Conservation (phyloP, 2,888 invertebrate species). For the Drosophila mettleri region DNA sequence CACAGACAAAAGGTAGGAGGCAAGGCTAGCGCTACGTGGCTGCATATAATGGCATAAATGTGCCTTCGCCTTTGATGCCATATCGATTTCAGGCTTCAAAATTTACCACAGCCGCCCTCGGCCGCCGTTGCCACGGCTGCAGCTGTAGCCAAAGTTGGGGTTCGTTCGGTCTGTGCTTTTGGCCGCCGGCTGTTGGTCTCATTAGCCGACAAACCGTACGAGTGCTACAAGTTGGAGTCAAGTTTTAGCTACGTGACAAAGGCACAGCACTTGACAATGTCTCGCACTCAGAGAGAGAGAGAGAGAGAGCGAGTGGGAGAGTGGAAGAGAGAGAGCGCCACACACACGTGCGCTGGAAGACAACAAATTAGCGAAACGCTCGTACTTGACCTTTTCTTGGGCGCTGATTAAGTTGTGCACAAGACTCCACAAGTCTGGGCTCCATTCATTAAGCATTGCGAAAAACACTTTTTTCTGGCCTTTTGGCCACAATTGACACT, state of each 20-base stretch:
- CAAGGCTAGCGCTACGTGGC: conserved; percentile 13
- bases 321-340: neutral
- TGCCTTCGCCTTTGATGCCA: conserved; percentile 70
- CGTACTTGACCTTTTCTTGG: conserved; percentile 74
- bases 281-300: conserved; percentile 27
- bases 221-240: conserved; percentile 57
- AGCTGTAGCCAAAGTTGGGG: conserved; percentile 37
- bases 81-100: conserved; percentile 75
- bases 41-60: conserved; percentile 76
- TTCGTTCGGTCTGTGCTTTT: conserved; percentile 50
- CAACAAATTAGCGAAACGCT: conserved; percentile 73
- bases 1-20: conserved; percentile 6
- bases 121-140: conserved; percentile 23
- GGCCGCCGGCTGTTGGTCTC: conserved; percentile 53
- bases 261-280: conserved; percentile 75
- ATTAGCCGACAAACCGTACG: conserved; percentile 40
- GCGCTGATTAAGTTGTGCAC: conserved; percentile 68
- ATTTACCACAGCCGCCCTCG: conserved; percentile 75
- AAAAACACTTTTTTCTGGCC: neutral
- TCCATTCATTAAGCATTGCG: conserved; percentile 40
- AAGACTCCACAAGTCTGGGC: conserved; percentile 15
- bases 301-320: neutral
- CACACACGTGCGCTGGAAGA: conserved; percentile 43
- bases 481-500: neutral
- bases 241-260: conserved; percentile 78